phyloP scores from a whole-genome alignment of 2,113 vertebrate species.

The Pterocles burchelli region DNA sequence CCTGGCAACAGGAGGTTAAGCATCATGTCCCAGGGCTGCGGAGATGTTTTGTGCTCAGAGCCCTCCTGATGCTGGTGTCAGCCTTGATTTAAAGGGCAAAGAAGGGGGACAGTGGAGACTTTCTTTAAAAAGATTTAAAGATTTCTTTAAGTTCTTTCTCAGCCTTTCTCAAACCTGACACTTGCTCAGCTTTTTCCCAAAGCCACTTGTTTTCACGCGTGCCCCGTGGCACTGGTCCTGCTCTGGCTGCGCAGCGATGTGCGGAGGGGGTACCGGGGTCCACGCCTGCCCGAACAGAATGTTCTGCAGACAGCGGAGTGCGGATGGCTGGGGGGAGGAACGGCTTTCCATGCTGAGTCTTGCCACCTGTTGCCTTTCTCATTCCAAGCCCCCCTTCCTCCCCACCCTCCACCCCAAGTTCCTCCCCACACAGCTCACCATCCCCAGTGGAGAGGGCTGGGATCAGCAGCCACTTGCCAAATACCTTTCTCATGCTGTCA shows the following conservation, averaged over 20 bases:
- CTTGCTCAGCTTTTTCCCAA: neutral
- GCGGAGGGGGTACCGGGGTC: neutral
- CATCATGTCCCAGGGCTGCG: neutral
- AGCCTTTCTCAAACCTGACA: neutral
- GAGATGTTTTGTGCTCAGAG: neutral
- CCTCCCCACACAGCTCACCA: slow-evolving; percentile 43
- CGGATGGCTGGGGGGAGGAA: neutral
- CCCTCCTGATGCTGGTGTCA: neutral
- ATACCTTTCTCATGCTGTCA: slow-evolving; percentile 74
- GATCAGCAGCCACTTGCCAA: slow-evolving; percentile 62
- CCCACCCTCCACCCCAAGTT: slow-evolving; percentile 5
- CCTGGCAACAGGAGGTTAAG: neutral
- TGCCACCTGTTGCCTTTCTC: slow-evolving; percentile 70
- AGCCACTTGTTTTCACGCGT: neutral
- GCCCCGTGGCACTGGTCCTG: neutral
- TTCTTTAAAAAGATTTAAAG: too few species aligned
- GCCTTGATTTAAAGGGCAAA: neutral
- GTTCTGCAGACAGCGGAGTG: neutral
- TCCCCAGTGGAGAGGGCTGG: slow-evolving; percentile 65
- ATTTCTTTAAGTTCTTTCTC: neutral
- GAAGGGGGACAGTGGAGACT: too few species aligned
- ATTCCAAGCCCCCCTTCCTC: slow-evolving; percentile 49
- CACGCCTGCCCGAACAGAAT: neutral
- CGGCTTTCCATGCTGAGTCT: slow-evolving; percentile 14
- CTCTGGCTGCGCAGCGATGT: neutral